Evolutionary conservation across 2,113 vertebrate genomes (phyloP), one percentile per base, ranked within the genome.

Genomic region (Clinocottus analis): DNA sequence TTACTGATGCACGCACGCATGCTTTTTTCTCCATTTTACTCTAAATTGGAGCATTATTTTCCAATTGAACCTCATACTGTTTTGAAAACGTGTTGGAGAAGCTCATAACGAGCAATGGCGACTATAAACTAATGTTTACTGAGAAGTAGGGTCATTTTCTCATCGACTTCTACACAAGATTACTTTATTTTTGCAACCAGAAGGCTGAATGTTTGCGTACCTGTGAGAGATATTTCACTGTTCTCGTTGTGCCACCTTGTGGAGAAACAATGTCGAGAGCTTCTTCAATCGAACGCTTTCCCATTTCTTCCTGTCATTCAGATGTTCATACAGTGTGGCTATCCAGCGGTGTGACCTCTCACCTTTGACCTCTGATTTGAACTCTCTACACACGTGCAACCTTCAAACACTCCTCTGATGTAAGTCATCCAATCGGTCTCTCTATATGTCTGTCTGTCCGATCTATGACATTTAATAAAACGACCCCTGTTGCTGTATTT

Each of bases 351-450:
- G 67, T 80, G 71, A 85, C 66, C 72, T 76, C 29, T 75, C 19
- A 62, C 29, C 65, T 49, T 37, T 83, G 75, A 87, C 64, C 45
- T 70, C 29, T 67, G 62, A 82, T 60, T 75, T 64, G 56, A 67
- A 74, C 67, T 43, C 51, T 55, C 61, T 64, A 75, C 49, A 33
- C 35, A 47, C 64, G 66, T 66, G 64, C 59, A 69, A 59, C 56
- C 59, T 69, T 66, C 14, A 71, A 89, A 87, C 91, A 91, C 91
- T 87, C 89, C 79, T 89, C 90, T 89, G 85, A 93, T 92, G 93
- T 94, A 77, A 91, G 91, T 88, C 31, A 41, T 2, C 51, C 41
- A 23, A 2, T 33, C 45, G 7, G 21, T 31, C 27, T 27, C 3
- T 23, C 39, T n/a, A 14, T 19, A 5, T 47, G 45, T 47, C n/a